phyloP scores from a whole-genome alignment of 2,113 vertebrate genomes.

The Gobiocypris rarus region DNA sequence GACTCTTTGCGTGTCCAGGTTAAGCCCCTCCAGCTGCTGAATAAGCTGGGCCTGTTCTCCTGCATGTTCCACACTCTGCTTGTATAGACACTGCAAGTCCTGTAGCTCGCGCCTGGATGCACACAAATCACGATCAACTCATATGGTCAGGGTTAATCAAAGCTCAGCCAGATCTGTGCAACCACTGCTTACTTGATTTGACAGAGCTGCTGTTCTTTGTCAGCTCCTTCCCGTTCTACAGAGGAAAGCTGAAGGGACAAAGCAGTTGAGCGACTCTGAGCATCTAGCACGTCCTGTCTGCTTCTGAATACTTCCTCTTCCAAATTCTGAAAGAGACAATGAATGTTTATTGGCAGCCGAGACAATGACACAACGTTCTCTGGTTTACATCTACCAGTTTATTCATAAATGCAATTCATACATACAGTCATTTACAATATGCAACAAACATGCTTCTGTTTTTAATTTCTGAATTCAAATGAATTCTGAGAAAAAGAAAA shows the following conservation, averaged over 20 bases:
- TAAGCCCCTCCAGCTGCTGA: constrained; percentile 87
- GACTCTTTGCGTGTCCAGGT: constrained; percentile 83
- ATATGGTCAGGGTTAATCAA: constrained; percentile 20
- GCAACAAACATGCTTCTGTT: not conserved
- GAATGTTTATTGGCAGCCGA: not conserved
- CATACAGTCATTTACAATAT: not conserved
- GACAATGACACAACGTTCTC: not conserved
- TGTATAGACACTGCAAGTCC: constrained; percentile 83
- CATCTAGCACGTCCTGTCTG: constrained; percentile 68
- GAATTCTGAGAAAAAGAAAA: not conserved
- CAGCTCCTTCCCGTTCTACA: constrained; percentile 71
- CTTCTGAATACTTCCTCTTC: constrained; percentile 73
- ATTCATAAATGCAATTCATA: not conserved
- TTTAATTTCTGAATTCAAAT: not conserved
- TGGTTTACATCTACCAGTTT: not conserved
- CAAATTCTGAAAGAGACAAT: constrained; percentile 68
- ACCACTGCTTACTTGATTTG: constrained; percentile 66
- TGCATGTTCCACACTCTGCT: constrained; percentile 80
- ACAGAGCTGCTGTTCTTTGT: constrained; percentile 69
- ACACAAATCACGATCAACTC: constrained; percentile 15
- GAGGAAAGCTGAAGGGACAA: constrained; percentile 71
- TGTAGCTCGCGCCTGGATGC: constrained; percentile 79
- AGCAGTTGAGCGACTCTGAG: constrained; percentile 61
- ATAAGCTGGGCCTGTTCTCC: constrained; percentile 87
- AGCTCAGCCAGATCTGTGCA: constrained; percentile 11